These are phyloP conservation scores for Cricetomys ansorgei DNA, from an alignment of 2,113 vertebrate species.

Conservation along the genomic window DNA sequence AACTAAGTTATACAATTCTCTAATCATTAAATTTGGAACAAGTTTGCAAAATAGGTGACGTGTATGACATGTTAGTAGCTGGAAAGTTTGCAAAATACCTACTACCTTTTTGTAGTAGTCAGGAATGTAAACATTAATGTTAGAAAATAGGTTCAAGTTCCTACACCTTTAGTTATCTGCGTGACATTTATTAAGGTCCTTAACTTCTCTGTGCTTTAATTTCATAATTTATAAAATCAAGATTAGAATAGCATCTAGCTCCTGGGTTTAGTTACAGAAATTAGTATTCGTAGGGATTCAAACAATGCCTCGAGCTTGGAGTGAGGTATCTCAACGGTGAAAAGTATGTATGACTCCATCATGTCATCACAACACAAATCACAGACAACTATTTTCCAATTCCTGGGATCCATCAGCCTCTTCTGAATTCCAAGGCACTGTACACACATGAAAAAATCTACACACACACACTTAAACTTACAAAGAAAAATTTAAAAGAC, in stretches of 20 bases:
- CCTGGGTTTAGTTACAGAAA: background rate
- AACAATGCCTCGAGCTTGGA: background rate
- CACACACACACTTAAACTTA: background rate
- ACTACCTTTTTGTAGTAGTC: background rate
- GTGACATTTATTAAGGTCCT: background rate
- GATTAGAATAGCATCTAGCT: background rate
- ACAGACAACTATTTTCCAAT: background rate
- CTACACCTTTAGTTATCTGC: background rate
- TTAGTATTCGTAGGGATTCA: background rate
- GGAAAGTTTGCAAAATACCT: background rate
- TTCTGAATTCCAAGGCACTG: background rate
- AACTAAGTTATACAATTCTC: background rate
- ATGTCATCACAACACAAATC: background rate
- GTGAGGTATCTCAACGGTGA: background rate
- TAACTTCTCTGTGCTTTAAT: background rate
- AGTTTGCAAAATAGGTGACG: background rate
- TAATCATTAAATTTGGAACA: background rate
- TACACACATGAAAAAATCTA: too few species aligned
- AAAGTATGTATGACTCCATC: background rate
- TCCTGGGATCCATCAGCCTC: background rate
- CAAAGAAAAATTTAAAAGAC: background rate
- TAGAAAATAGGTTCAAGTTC: background rate
- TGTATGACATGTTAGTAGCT: background rate
- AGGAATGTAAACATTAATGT: background rate
- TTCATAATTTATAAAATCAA: constrained; percentile 8